Conservation (phyloP, 2,113 vertebrate species). For the Perca fluviatilis region DNA sequence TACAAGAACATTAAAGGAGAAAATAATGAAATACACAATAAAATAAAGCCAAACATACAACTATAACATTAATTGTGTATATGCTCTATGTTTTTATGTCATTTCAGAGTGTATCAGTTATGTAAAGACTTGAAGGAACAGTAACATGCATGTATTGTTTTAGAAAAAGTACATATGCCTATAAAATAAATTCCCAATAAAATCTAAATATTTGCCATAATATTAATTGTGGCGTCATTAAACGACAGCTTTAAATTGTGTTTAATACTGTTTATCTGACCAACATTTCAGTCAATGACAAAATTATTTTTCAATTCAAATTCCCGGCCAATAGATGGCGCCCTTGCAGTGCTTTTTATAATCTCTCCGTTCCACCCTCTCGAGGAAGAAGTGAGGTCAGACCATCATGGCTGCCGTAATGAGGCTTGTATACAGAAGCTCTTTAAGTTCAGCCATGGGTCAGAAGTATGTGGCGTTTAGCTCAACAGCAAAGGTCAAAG, state of each 20-base stretch:
- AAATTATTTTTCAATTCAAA: accelerated
- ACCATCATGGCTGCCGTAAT: slow-evolving; percentile 80
- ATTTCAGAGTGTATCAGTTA: not conserved
- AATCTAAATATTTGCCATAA: not conserved
- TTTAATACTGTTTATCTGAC: no score
- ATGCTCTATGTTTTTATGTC: not conserved
- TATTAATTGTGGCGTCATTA: not conserved
- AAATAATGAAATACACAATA: not conserved
- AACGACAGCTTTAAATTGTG: no score
- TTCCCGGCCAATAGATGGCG: slow-evolving; percentile 54
- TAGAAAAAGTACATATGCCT: not conserved
- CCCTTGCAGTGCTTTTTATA: not conserved
- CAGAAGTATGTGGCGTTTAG: slow-evolving; percentile 62
- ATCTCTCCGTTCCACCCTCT: no score
- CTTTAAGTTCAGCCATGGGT: slow-evolving; percentile 56
- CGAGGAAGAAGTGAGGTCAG: slow-evolving; percentile 29
- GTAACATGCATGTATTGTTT: not conserved
- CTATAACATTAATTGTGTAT: not conserved
- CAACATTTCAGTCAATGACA: no score
- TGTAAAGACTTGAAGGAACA: not conserved
- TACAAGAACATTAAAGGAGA: not conserved
- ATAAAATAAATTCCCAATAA: not conserved
- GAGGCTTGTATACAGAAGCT: slow-evolving; percentile 70
- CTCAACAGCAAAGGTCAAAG: slow-evolving; percentile 43
- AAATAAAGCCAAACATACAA: not conserved